phyloP scores from a whole-genome alignment of 2,888 invertebrate species.

The Subacronicta megacephala region DNA sequence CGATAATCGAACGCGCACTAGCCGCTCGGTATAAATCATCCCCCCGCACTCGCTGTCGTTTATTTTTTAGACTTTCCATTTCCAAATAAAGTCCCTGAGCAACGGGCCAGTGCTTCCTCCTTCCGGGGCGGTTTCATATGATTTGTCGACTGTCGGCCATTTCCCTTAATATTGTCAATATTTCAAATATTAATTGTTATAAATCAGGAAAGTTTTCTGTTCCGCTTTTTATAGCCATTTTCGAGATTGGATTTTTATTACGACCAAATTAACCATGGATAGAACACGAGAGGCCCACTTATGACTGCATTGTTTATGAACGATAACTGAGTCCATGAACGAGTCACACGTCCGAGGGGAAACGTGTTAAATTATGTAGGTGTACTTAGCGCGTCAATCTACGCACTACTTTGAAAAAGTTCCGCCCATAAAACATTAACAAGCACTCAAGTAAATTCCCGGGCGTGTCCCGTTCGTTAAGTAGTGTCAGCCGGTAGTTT shows the following conservation, averaged over 20 bases:
- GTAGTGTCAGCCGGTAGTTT: conserved; percentile 88
- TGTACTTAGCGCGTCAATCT: conserved; percentile 88
- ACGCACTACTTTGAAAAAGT: conserved; percentile 87
- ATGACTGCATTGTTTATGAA: conserved; percentile 60
- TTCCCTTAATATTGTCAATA: conserved; percentile 89
- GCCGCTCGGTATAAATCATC: conserved; percentile 85
- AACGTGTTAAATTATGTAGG: conserved; percentile 87
- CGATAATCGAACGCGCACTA: conserved; percentile 87
- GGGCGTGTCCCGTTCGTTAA: conserved; percentile 86
- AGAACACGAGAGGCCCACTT: conserved; percentile 47
- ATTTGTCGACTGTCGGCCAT: conserved; percentile 88
- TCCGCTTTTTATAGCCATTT: conserved; percentile 76
- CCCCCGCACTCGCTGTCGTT: conserved; percentile 83
- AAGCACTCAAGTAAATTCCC: conserved; percentile 89
- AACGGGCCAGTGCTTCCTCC: conserved; percentile 87
- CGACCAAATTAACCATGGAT: conserved; percentile 71
- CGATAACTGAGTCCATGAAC: conserved; percentile 70
- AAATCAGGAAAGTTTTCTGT: conserved; percentile 85
- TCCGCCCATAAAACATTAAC: conserved; percentile 90
- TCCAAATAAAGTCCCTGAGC: conserved; percentile 89
- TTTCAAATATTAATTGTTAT: conserved; percentile 90
- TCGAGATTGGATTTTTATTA: conserved; percentile 82
- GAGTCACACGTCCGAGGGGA: conserved; percentile 75
- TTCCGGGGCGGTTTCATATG: conserved; percentile 89
- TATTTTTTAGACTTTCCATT: conserved; percentile 90